Conservation (phyloP, 2,888 invertebrate genomes). For the Pheosia gnoma region DNA sequence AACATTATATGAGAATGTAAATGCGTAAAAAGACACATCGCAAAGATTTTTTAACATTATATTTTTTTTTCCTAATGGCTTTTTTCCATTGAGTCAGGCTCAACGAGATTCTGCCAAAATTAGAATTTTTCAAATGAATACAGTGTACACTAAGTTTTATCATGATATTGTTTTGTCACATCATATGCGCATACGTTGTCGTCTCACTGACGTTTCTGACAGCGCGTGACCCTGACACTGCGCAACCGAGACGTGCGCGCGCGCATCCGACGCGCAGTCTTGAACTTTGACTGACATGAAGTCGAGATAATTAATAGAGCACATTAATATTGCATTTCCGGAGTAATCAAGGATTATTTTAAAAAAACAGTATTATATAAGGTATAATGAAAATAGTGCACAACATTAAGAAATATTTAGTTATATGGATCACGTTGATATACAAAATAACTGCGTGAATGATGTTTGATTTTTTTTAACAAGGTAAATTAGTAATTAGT, state of each 20-base stretch:
- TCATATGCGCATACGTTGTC: slow-evolving; percentile 16
- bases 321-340: neutral
- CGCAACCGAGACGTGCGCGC: slow-evolving; percentile 10
- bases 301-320: slow-evolving; percentile 9
- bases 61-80: no score
- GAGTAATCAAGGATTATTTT: neutral
- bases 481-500: no score
- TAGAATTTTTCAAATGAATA: neutral
- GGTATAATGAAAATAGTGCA: no score
- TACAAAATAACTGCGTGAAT: no score
- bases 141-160: neutral
- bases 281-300: slow-evolving; percentile 19
- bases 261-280: slow-evolving; percentile 23
- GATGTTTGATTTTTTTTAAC: no score
- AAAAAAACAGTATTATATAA: neutral
- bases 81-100: no score
- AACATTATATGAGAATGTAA: no score
- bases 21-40: no score
- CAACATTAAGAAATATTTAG: no score
- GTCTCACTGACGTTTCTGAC: slow-evolving; percentile 13
- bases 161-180: slow-evolving; percentile 20
- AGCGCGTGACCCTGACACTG: slow-evolving; percentile 32
- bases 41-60: no score
- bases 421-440: no score
- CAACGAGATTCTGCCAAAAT: no score